Base-by-base conservation (phyloP, 2,888 invertebrate species). In the Pheosia gnoma region DNA sequence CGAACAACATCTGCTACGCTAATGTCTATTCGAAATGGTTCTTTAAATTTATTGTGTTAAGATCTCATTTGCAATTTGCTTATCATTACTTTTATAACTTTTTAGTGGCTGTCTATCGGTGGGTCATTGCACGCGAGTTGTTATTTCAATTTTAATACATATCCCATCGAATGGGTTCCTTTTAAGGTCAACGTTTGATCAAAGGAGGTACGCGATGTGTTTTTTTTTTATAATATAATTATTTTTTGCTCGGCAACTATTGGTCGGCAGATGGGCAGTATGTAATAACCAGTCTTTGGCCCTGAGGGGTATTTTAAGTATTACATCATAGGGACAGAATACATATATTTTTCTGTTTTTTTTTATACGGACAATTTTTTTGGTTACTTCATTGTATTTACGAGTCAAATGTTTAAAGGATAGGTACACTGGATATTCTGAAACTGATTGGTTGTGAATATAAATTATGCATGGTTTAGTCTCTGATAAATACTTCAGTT, bases 1-100 rank as follows among this genome's bases (percentile, higher is more conserved):
- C 86, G 88, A 88, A 86, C 84, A 89, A 90, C 93, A 93, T 92
- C 92, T 93, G 93, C 91, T 84, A 73, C 83, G 81, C 79, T 88
- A 86, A 90, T 90, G 87, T 88, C 86, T 88, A 88, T 87, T 85
- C 88, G 88, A 91, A 91, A 90, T 87, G 83, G 88, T 86, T 84
- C 91, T 88, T 90, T 92, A 92, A 89, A 85, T 82, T 88, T 86
- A 90, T 86, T 75, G 81, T 25, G 57, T 76, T 90, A 91, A 85
- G 90, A 87, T 86, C 85, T 86, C 79, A 89, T 90, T 92, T 91
- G 83, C 86, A 81, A 87, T 84, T 83, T 78, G 67, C 72, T 65
- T 55, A 75, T 68, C 60, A 66, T 64, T 78, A 80, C 80, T 82
- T 85, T 80, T 87, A 82, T 85, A 79, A 66, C 80, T 81, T 89